Evolutionary conservation across 2,113 vertebrate genomes (phyloP).

Genomic region (Daubentonia madagascariensis): DNA sequence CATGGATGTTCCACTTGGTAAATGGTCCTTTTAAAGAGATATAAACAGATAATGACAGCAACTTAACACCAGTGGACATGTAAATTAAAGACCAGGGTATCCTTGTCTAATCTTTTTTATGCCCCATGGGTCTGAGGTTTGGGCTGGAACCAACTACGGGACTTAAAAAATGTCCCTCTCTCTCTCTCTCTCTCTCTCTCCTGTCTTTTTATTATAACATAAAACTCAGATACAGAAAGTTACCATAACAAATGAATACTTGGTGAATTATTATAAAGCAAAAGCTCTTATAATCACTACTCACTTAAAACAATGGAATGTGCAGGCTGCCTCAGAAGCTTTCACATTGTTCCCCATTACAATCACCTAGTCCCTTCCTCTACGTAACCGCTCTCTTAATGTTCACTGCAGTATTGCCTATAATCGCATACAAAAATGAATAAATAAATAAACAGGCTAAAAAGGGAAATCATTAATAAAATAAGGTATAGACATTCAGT

Average conservation of each 20-base stretch:
- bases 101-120: background rate
- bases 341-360: background rate
- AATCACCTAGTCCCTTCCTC: background rate
- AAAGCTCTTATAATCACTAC: background rate
- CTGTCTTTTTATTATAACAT: background rate
- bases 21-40: background rate
- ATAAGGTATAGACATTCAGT: background rate
- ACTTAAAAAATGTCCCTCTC: background rate
- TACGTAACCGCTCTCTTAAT: background rate
- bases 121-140: background rate
- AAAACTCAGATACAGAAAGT: background rate
- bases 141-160: background rate
- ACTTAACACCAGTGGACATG: background rate
- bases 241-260: background rate
- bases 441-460: background rate
- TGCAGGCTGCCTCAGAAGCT: background rate
- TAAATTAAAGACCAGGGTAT: background rate
- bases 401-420: background rate
- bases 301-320: background rate
- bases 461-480: background rate
- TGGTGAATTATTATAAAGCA: background rate
- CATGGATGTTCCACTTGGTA: background rate
- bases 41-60: background rate
- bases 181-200: fast-evolving
- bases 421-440: background rate